Evolutionary conservation across 2,888 invertebrate species (phyloP).

Genomic region (Cinara cedri): DNA sequence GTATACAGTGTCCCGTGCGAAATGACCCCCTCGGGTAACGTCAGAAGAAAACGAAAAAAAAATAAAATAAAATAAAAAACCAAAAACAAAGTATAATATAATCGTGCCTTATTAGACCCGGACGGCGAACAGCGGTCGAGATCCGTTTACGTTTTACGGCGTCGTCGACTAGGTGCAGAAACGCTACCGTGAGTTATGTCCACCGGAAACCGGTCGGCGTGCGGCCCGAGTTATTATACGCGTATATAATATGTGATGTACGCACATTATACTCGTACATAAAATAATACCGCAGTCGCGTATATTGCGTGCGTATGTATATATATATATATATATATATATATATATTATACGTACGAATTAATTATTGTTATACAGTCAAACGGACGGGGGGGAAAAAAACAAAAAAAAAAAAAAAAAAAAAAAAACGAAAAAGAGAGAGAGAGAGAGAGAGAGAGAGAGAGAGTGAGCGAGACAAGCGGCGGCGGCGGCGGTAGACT

Average conservation of each 20-base stretch:
- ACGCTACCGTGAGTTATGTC: constrained; percentile 47
- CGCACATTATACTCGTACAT: constrained; percentile 16
- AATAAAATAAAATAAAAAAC: too few relatives aligned
- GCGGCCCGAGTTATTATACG: constrained; percentile 33
- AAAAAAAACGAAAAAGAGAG: constrained; percentile 45
- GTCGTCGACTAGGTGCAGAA: constrained; percentile 33
- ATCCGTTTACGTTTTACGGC: constrained; percentile 27
- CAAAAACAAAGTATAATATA: neutral
- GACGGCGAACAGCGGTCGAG: neutral
- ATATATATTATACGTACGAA: constrained; percentile 23
- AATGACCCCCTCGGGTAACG: constrained; percentile 12
- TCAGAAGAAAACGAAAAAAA: too few relatives aligned
- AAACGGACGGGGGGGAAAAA: constrained; percentile 20
- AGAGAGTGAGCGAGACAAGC: constrained; percentile 45
- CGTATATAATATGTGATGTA: neutral
- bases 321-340: too few relatives aligned
- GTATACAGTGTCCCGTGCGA: neutral
- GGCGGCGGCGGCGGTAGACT: neutral
- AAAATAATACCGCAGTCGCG: constrained; percentile 16
- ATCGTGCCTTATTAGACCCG: neutral
- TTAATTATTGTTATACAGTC: constrained; percentile 45
- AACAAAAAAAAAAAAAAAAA: too few relatives aligned
- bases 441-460: constrained; percentile 54
- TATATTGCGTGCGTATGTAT: too few relatives aligned
- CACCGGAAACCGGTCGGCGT: constrained; percentile 49